Evolutionary conservation across 2,797 vertebrate genomes (phyloP).

Genomic region (Sebastes cheni): DNA sequence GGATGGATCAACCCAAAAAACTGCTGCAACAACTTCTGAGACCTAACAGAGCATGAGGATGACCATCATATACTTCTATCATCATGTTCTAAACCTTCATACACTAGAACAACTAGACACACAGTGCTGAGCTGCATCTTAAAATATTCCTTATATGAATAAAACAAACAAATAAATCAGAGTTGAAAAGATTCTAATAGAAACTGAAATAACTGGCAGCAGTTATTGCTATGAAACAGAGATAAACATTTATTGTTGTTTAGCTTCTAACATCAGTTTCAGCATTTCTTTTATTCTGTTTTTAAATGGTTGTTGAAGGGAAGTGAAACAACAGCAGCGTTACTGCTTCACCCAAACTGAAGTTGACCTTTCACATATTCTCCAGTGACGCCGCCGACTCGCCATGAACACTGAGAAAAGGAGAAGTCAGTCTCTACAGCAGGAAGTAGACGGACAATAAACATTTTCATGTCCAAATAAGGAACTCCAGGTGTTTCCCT

Average conservation of each 20-base stretch:
- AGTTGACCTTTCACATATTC: neutral
- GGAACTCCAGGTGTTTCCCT: neutral
- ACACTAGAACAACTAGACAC: no score
- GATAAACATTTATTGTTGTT: neutral
- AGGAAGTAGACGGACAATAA: neutral
- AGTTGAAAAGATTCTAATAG: neutral
- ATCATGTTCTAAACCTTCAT: no score
- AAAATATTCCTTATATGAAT: no score
- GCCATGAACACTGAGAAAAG: neutral
- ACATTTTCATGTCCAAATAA: neutral
- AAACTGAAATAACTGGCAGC: neutral
- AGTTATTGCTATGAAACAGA: neutral
- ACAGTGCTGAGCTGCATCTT: no score
- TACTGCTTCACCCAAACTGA: neutral
- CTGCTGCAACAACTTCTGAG: no score
- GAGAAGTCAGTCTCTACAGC: neutral
- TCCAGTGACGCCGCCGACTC: neutral
- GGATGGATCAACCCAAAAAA: no score
- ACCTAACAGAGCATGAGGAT: no score
- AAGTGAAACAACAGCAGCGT: neutral
- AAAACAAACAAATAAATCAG: no score
- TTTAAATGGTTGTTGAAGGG: neutral
- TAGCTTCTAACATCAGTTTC: neutral
- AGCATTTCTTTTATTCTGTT: neutral
- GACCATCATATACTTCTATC: no score